Percentiles rank a stretch among this genome's conserved stretches.
These are phyloP conservation scores for Nymphicus hollandicus DNA, from an alignment of 2,113 vertebrate genomes.

Conservation along the genomic window DNA sequence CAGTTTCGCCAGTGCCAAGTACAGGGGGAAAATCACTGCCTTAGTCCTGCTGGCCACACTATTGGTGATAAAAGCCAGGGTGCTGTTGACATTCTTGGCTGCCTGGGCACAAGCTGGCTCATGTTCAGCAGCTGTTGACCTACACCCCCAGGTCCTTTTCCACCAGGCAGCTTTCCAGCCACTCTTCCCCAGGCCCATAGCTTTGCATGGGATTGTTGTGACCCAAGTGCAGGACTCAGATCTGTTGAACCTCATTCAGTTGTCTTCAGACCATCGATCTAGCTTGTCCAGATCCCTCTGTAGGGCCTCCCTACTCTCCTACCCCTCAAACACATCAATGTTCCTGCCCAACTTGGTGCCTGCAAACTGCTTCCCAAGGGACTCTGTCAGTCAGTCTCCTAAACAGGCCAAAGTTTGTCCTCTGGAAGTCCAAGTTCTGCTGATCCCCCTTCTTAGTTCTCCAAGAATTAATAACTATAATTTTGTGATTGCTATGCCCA, in stretches of 20 bases:
- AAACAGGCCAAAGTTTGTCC: neutral
- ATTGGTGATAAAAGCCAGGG: neutral
- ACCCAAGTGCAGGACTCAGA: neutral
- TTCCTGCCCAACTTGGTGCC: neutral
- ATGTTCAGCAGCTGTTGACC: neutral
- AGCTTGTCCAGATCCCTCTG: neutral
- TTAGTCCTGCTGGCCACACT: neutral
- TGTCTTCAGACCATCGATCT: neutral
- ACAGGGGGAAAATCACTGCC: no score
- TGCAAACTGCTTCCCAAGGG: neutral
- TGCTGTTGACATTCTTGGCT: neutral
- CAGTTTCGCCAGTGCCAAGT: no score
- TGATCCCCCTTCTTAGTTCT: neutral
- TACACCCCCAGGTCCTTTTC: neutral
- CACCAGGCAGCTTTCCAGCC: neutral
- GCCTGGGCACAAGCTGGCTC: neutral
- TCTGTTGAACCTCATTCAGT: neutral
- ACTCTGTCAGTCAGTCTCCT: neutral
- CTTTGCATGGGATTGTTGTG: neutral
- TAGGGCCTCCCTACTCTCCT: neutral
- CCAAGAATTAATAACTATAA: neutral
- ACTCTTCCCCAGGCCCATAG: neutral
- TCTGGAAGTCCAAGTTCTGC: neutral
- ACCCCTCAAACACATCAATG: neutral
- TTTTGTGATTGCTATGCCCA: neutral